A percentile compares a stretch with the other conserved stretches of the same genome.
Evolutionary conservation across 2,797 vertebrate genomes (phyloP).

Genomic region (Leptoclinus maculatus): DNA sequence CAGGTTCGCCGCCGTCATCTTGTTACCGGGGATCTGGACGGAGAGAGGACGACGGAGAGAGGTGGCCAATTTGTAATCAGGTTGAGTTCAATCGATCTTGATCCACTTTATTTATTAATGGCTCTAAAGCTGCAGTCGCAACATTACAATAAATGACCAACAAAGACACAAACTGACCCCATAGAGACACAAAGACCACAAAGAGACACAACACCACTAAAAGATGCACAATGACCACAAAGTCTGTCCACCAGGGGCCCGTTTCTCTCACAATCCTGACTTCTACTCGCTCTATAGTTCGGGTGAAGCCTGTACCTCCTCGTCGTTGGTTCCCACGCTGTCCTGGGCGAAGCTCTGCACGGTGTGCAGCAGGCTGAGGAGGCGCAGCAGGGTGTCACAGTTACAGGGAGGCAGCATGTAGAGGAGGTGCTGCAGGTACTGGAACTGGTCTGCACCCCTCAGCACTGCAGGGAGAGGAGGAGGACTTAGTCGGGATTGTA

Average conservation of each 20-base stretch:
- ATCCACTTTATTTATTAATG: background rate
- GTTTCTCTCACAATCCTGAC: too few species aligned
- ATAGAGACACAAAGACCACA: too few species aligned
- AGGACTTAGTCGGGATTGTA: background rate
- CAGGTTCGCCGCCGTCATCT: slow-evolving; percentile 93
- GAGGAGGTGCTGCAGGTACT: slow-evolving; percentile 89
- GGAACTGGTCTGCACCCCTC: slow-evolving; percentile 83
- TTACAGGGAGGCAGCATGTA: slow-evolving; percentile 93
- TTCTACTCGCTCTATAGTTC: too few species aligned
- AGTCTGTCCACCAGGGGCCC: too few species aligned
- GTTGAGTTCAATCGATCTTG: background rate
- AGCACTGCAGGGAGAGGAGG: slow-evolving; percentile 74
- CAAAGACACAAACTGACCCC: too few species aligned
- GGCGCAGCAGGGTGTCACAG: slow-evolving; percentile 91
- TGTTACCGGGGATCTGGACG: slow-evolving; percentile 90
- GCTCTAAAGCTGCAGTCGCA: background rate
- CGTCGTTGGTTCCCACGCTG: slow-evolving; percentile 80
- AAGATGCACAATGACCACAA: too few species aligned
- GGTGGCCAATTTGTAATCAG: background rate
- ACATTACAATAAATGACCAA: too few species aligned
- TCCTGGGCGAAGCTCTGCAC: slow-evolving; percentile 88
- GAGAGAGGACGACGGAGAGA: background rate
- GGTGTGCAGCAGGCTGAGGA: slow-evolving; percentile 86
- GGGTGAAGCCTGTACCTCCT: slow-evolving; percentile 73
- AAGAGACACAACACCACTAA: too few species aligned